Base-by-base conservation (phyloP, 92 coral and sea anemone species). In the Zoanthus solanderi region DNA sequence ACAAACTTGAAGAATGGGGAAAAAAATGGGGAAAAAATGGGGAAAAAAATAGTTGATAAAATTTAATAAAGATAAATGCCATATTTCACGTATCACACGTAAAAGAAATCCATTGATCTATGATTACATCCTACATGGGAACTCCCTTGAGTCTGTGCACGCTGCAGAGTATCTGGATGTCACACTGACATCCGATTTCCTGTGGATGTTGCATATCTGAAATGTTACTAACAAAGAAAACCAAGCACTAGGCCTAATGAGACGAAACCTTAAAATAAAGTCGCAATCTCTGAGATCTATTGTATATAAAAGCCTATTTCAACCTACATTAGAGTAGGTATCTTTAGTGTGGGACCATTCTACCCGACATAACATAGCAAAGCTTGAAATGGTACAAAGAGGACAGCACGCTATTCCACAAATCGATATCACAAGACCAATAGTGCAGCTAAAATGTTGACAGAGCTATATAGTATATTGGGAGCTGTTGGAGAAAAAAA, bases 251-350 rank as follows among this genome's bases (percentile, higher is more conserved):
- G 76, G 76, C 52, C 76, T 72, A 9, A 18, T 72, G 46, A 71
- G 32, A 71, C 1, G 75, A 42, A 71, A 71, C 46, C 32, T 71
- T 34, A 34, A 71, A 23, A 34, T 23, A 71, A 15, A 29, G 10
- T 68, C 37, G 6, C 73, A 18, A 23, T 68, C 73, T 15, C 30
- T 68, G 0, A 68, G 23, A 29, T 68, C 73, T 15, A 29, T 29
- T 68, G 34, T 37, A 30, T 68, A 68, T n/a, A 34, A 23, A 42
- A 9, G 15, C 75, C 75, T 71, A 16, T 46, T 74, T 74, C 78
- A 56, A 29, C 78, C 78, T 15, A 74, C 78, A n/a, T 28, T 74
- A 29, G 15, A 50, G 10, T 74, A 44, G 12, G 78, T 56, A 74
- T 14, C 29, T 69, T 3, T 29, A 69, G 75, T 29, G 13, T 69